Percentiles rank a stretch among this genome's conserved stretches.
phyloP scores from a whole-genome alignment of 2,797 vertebrate species.

The Gymnodraco acuticeps region DNA sequence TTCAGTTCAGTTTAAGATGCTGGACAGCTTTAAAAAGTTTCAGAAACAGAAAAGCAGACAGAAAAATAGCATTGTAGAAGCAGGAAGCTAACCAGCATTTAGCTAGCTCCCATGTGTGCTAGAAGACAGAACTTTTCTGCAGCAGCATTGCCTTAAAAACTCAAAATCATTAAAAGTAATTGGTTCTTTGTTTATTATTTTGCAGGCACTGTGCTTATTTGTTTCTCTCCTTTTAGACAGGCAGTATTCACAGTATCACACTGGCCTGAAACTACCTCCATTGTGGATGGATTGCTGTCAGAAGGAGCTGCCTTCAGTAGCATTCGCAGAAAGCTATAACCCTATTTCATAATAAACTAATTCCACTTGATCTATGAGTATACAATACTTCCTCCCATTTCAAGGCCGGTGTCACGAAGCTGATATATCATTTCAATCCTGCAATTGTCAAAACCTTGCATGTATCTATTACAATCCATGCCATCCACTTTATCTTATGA shows the following conservation, averaged over 20 bases:
- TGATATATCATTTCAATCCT: conserved; percentile 47
- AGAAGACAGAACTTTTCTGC: not conserved
- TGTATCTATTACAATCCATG: conserved; percentile 56
- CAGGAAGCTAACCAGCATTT: not conserved
- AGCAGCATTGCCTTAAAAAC: not conserved
- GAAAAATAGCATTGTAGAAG: not conserved
- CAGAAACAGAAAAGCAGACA: conserved; percentile 1
- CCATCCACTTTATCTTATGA: conserved; percentile 46
- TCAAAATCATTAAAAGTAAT: not conserved
- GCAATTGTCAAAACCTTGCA: conserved; percentile 42
- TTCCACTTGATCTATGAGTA: conserved; percentile 22
- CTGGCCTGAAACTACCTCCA: not conserved
- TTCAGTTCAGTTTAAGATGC: not conserved
- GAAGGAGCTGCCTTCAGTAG: conserved; percentile 2
- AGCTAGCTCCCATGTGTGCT: not conserved
- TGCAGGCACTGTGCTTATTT: not conserved
- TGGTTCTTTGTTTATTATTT: not conserved
- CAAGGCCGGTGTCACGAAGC: not conserved
- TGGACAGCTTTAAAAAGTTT: not conserved
- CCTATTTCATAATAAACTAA: conserved; percentile 24
- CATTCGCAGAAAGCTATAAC: conserved; percentile 17
- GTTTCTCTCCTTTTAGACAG: not conserved
- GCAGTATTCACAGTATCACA: not conserved
- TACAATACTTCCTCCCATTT: conserved; percentile 9
- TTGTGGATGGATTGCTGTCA: not conserved